phyloP scores from a whole-genome alignment of 92 coral and sea anemone genomes.

The Zoanthus gigantus region DNA sequence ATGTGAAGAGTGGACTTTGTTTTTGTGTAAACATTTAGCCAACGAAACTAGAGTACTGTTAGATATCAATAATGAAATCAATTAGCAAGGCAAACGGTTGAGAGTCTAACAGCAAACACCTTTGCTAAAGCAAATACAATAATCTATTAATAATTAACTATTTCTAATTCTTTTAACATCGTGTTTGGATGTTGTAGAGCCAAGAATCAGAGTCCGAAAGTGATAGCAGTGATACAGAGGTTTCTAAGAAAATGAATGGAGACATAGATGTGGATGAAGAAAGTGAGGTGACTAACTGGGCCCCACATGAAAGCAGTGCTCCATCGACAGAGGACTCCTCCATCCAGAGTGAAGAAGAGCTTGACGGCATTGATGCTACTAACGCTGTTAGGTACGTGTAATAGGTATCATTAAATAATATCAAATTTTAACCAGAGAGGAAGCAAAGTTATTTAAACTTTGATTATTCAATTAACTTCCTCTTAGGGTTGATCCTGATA shows the following conservation, averaged over 20 bases:
- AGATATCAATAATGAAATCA: neutral
- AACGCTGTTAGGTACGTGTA: neutral
- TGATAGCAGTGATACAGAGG: neutral
- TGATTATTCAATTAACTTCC: conserved; percentile 6
- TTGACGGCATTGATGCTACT: conserved; percentile 14
- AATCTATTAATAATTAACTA: neutral
- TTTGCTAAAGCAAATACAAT: neutral
- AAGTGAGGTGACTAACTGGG: conserved; percentile 20
- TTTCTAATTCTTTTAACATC: neutral
- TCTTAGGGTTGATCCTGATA: conserved; percentile 36
- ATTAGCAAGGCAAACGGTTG: neutral
- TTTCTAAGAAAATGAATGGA: neutral
- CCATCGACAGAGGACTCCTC: conserved; percentile 42
- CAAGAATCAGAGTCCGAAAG: conserved; percentile 6
- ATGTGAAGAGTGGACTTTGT: neutral
- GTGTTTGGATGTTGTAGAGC: neutral
- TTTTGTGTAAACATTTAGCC: neutral
- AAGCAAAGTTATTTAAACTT: conserved; percentile 10
- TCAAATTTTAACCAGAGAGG: conserved; percentile 1
- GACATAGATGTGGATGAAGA: conserved; percentile 5
- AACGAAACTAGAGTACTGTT: neutral
- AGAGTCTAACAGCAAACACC: neutral
- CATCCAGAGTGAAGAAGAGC: conserved; percentile 12
- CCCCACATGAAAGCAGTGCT: conserved; percentile 44
- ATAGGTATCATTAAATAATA: neutral